Evolutionary conservation across 1,140 invertebrate genomes (phyloP).

Genomic region (Holcopasites calliopsidis): DNA sequence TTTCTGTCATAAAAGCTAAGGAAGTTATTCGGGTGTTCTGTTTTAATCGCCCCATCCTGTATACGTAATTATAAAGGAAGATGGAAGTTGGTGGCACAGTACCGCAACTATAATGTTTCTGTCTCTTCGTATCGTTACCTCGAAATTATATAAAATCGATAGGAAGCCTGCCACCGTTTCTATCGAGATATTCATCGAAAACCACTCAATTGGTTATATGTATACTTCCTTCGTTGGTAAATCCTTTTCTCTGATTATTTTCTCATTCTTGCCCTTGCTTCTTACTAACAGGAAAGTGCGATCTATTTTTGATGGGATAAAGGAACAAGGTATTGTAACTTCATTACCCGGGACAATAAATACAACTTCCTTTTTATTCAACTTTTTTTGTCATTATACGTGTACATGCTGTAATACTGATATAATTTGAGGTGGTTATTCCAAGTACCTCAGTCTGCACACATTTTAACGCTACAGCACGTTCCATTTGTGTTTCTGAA

Average conservation of each 20-base stretch:
- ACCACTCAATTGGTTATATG: constrained; percentile 20
- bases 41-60: no score
- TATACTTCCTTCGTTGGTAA: constrained; percentile 3
- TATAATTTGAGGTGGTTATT: not conserved
- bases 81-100: not conserved
- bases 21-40: no score
- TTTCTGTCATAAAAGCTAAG: no score
- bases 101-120: not conserved
- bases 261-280: constrained; percentile 4
- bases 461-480: not conserved
- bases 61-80: not conserved
- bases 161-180: not conserved
- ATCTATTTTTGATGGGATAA: constrained; percentile 20
- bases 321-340: no score
- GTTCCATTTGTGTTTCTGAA: constrained; percentile 1
- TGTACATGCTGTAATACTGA: no score
- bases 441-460: not conserved
- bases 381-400: no score
- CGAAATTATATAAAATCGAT: not conserved
- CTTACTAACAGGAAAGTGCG: constrained; percentile 7
- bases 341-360: no score
- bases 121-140: not conserved
- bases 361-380: no score
- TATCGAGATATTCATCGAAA: not conserved
- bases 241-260: constrained; percentile 30